A percentile compares a stretch with the other conserved stretches of the same genome.
phyloP scores from a whole-genome alignment of 2,113 vertebrate genomes.

The Lagopus leucura region DNA sequence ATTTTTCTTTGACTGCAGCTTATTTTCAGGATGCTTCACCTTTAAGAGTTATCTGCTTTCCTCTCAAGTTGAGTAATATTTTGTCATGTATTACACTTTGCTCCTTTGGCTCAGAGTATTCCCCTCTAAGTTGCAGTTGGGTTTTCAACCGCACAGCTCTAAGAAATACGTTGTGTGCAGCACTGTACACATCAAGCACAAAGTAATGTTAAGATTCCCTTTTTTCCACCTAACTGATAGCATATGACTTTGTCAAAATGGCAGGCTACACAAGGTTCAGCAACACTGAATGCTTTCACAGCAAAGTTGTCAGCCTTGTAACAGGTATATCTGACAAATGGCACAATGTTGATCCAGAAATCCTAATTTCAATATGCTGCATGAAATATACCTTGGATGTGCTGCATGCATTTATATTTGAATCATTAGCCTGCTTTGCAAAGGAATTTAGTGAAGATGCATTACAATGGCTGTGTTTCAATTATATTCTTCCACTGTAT shows the following conservation, averaged over 20 bases:
- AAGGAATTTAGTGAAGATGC: not conserved
- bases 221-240: not conserved
- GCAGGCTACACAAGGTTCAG: not conserved
- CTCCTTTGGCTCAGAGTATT: not conserved
- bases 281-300: not conserved
- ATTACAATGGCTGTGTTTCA: accelerated
- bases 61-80: not conserved
- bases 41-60: not conserved
- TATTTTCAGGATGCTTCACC: not conserved
- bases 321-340: not conserved
- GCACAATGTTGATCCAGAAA: not conserved
- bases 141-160: not conserved
- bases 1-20: not conserved
- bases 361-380: not conserved
- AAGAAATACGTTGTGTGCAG: not conserved
- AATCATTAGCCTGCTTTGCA: not conserved
- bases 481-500: not conserved
- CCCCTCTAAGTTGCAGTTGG: not conserved
- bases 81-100: not conserved
- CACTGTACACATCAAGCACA: not conserved
- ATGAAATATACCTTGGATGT: not conserved
- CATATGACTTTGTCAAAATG: not conserved
- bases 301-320: not conserved
- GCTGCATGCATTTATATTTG: not conserved
- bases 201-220: not conserved